Base-by-base conservation (phyloP, 2,797 vertebrate species). In the Acestrorhynchus altus region DNA sequence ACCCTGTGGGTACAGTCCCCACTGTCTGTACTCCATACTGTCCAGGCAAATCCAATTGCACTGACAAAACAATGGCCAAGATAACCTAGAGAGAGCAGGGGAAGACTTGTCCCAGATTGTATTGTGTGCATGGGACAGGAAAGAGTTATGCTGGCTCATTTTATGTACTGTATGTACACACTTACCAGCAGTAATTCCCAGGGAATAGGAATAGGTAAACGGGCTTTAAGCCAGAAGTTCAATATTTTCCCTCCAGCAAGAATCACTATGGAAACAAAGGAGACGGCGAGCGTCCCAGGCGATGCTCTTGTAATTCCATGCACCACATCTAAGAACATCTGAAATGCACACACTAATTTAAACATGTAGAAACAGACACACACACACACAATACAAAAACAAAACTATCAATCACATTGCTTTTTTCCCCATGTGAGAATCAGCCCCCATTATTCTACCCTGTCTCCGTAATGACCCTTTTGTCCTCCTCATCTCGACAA, bases 181-280 rank as follows among this genome's bases (percentile, higher is more conserved):
- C 75, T 93, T 90, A 96, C 96, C 93, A 96, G 89, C 87, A 97
- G 90, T 71, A 96, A 93, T 88, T 97, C 95, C 93, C 95, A 94
- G 28, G 95, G 95, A 89, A 96, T 92, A 65, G 93, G 90, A 24
- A 95, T 91, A 12, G 94, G 94, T 46, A 97, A 85, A 85, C 94
- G 90, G 83, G 92, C 91, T 86, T 95, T 95, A 85, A 94, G 95
- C 16, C 87, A 89, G 72, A 92, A 84, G 85, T 96, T 97, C 84
- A 98, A 90, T 85, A 95, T 88, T 84, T 96, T 97, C 74, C 95
- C 95, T 83, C 90, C 89, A 22, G 95, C 83, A 74, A 97, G 85
- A 1, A 94, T 88, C 84, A 89, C 86, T 81, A 95, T 88, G 85
- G 95, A 96, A 7, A 94, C 83, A 24, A 39, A n/a, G 0, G 88